phyloP scores from a whole-genome alignment of 2,113 vertebrate genomes.

The Albula goreensis region DNA sequence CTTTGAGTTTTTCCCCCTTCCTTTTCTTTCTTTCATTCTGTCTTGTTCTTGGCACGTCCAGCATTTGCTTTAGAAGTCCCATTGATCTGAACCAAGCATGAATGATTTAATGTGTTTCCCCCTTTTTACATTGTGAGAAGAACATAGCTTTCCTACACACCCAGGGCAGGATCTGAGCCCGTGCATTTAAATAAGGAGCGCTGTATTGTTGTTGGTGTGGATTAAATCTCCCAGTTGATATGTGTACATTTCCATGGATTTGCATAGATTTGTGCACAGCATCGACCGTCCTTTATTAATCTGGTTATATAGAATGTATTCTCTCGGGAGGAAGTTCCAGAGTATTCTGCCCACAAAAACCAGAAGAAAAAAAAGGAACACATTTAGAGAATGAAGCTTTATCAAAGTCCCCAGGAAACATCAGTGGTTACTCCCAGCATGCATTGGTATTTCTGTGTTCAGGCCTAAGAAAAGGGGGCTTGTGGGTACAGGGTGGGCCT shows the following conservation, averaged over 20 bases:
- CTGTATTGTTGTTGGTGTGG: background rate
- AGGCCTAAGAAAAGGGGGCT: background rate
- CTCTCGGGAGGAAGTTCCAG: background rate
- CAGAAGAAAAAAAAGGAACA: background rate
- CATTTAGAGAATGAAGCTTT: background rate
- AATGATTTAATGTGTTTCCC: conserved; percentile 1
- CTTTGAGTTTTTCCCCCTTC: background rate
- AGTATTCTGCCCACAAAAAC: background rate
- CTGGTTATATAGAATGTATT: background rate
- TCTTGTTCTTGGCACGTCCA: background rate
- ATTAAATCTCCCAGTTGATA: background rate
- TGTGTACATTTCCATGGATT: background rate
- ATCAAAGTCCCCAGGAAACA: background rate
- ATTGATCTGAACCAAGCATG: background rate
- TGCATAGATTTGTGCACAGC: background rate
- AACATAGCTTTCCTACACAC: background rate
- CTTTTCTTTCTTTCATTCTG: background rate
- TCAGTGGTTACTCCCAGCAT: background rate
- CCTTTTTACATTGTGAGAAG: background rate
- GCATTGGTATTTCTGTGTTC: background rate
- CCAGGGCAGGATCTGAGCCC: background rate
- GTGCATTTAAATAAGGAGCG: background rate
- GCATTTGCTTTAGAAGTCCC: background rate
- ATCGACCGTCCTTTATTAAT: background rate
- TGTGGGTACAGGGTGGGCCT: background rate